Base-by-base conservation (phyloP, 2,113 vertebrate species). In the Myxocyprinus asiaticus region DNA sequence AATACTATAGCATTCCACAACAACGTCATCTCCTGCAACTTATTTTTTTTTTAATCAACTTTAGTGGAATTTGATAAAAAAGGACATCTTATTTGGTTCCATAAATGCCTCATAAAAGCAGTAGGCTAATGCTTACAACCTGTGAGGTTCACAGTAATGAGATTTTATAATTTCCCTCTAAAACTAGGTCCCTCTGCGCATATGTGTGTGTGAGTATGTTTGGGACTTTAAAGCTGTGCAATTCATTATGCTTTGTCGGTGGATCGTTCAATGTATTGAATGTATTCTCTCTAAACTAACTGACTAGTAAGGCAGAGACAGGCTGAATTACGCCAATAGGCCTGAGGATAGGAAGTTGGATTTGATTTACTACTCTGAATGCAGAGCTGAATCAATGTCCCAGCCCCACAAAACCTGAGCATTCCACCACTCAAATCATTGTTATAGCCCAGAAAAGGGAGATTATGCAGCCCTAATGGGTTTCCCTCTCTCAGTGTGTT, bases 331-430 rank as follows among this genome's bases (percentile, higher is more conserved):
- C 89, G 90, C 89, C 92, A 92, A 92, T 90, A 88, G 90, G 78
- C 88, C 87, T 83, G 85, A 86, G 88, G 88, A 92, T 92, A 90
- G 90, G 92, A 92, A 91, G 92, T 90, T 93, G 88, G 91, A 93
- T 90, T 93, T 94, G 92, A 94, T 94, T 93, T 94, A 94, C 93
- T 94, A 89, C 92, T 92, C 86, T 93, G 89, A 94, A 93, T 93
- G 89, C 90, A 42, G 86, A 89, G 86, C 90, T 89, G 90, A 92
- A 93, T 93, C 92, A 93, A 93, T 92, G 91, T 88, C 86, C 85
- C 66, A 70, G 88, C 87, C 89, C 87, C 83, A 88, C 88, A 91
- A 91, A 92, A 92, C 87, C 91, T 88, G 88, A 86, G 89, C 90
- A 88, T 90, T 93, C 93, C 90, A 87, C 90, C 90, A 88, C 91